Percentiles rank a stretch among this genome's conserved stretches.
These are phyloP conservation scores for Scolanthus callimorphus DNA, from an alignment of 92 coral and sea anemone species.

Conservation along the genomic window DNA sequence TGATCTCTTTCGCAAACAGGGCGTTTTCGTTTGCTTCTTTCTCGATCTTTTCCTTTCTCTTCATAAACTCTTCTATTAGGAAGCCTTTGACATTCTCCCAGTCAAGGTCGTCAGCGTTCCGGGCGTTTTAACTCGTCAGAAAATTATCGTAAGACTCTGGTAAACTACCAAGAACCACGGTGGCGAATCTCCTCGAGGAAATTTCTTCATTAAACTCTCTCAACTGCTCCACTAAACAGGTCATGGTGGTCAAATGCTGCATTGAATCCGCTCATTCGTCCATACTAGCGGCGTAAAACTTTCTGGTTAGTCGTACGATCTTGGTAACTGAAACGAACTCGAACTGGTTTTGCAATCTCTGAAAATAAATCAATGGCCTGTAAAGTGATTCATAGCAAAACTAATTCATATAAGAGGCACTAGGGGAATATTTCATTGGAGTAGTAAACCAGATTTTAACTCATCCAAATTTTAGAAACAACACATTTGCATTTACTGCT, in stretches of 20 bases:
- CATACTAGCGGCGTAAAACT: conserved; percentile 64
- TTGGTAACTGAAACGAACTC: no score
- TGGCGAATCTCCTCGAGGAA: conserved; percentile 55
- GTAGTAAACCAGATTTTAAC: no score
- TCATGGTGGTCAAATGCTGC: conserved; percentile 60
- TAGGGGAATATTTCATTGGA: no score
- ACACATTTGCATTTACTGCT: no score
- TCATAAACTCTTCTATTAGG: conserved; percentile 26
- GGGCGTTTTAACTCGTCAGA: conserved; percentile 46
- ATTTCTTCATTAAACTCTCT: conserved; percentile 58
- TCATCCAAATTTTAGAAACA: no score
- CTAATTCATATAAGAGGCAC: no score
- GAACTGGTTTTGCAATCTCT: conserved; percentile 45
- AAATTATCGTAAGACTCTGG: conserved; percentile 63
- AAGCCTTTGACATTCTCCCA: conserved; percentile 50
- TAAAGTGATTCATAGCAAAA: no score
- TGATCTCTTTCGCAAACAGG: conserved; percentile 17
- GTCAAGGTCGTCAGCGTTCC: conserved; percentile 47
- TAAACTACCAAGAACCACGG: conserved; percentile 55
- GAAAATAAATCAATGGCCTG: no score
- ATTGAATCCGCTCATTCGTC: conserved; percentile 41
- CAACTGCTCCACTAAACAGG: conserved; percentile 57
- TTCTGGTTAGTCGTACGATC: conserved; percentile 43
- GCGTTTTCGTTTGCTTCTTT: conserved; percentile 19
- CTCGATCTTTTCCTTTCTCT: conserved; percentile 27